These are phyloP conservation scores for Melanaphis sacchari DNA, from an alignment of 1,140 invertebrate species.

Conservation along the genomic window DNA sequence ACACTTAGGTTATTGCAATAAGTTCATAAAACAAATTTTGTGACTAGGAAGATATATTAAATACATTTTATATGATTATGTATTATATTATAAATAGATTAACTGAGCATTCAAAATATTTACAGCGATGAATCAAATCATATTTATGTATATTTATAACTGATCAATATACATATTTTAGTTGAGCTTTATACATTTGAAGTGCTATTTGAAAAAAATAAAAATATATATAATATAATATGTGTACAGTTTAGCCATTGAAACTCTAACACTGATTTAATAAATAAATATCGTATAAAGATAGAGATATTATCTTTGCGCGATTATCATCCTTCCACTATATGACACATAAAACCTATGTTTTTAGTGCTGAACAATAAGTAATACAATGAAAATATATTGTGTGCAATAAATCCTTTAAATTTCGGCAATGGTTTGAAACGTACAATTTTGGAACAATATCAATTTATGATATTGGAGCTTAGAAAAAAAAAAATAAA, in stretches of 20 bases:
- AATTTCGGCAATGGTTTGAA: neutral
- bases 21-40: neutral
- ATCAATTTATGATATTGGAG: conserved; percentile 32
- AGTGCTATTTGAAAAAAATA: neutral
- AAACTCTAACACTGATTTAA: neutral
- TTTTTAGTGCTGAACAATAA: neutral
- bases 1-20: neutral
- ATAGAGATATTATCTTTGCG: neutral
- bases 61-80: neutral
- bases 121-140: neutral
- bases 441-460: neutral
- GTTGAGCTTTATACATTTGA: neutral
- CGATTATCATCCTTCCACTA: neutral
- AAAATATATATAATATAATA: too few species aligned
- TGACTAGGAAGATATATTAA: neutral
- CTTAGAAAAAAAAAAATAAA: neutral
- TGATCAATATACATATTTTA: neutral
- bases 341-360: neutral
- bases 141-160: neutral
- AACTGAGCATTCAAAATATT: neutral
- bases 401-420: neutral
- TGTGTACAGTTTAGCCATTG: neutral
- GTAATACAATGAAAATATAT: neutral
- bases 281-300: neutral
- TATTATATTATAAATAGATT: neutral